Conservation (phyloP, 1,140 invertebrate species). For the Spodoptera litura region DNA sequence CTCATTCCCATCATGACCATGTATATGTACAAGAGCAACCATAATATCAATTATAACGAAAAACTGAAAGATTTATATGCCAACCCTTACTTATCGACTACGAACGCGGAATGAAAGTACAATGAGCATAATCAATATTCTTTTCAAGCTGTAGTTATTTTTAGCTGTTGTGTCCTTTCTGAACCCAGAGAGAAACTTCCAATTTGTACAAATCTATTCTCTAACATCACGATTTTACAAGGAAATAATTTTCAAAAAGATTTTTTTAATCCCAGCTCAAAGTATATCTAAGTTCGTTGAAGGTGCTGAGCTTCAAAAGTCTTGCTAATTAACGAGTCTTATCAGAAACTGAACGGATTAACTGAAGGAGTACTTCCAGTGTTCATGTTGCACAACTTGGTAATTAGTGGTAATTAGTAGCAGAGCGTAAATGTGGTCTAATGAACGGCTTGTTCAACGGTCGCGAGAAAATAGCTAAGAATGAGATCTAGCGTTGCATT, state of each 20-base stretch:
- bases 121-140: conserved; percentile 3
- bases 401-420: conserved; percentile 45
- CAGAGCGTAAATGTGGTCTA: conserved; percentile 22
- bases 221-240: not conserved
- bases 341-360: conserved; percentile 28
- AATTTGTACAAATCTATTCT: not conserved
- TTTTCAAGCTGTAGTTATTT: conserved; percentile 26
- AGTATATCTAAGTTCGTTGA: conserved; percentile 5
- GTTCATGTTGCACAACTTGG: conserved; percentile 9
- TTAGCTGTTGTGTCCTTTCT: conserved; percentile 4
- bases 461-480: too few relatives aligned
- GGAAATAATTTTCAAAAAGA: not conserved
- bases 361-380: conserved; percentile 6
- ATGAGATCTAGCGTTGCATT: too few relatives aligned
- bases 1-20: too few relatives aligned
- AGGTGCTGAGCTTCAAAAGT: conserved; percentile 2
- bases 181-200: not conserved
- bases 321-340: conserved; percentile 27
- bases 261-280: not conserved
- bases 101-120: not conserved
- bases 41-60: conserved; percentile 24
- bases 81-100: not conserved
- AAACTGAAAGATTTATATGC: conserved; percentile 10
- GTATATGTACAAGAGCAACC: too few relatives aligned
- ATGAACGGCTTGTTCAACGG: not conserved